Evolutionary conservation across 2,888 invertebrate genomes (phyloP).

Genomic region (Stictocephala bisonia): DNA sequence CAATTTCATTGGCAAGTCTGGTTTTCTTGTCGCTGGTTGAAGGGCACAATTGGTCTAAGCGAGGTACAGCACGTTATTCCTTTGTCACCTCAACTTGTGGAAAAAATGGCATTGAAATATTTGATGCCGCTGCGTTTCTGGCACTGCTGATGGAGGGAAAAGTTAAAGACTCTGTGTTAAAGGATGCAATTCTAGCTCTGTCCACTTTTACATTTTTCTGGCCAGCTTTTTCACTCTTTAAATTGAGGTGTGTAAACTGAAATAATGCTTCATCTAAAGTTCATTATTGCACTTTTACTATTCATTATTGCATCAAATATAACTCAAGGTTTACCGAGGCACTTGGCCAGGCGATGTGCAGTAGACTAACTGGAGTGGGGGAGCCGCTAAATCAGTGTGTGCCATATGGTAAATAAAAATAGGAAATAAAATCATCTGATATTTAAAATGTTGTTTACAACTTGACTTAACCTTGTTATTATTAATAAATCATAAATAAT

Average conservation of each 20-base stretch:
- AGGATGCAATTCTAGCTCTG: slow-evolving; percentile 66
- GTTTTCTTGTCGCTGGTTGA: slow-evolving; percentile 68
- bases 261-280: too few species aligned
- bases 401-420: too few species aligned
- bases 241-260: slow-evolving; percentile 66
- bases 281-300: too few species aligned
- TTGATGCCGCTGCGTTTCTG: slow-evolving; percentile 69
- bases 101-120: slow-evolving; percentile 68
- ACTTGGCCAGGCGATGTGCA: too few species aligned
- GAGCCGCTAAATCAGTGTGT: too few species aligned
- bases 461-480: too few species aligned
- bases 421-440: too few species aligned
- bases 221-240: slow-evolving; percentile 68
- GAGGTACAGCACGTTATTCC: slow-evolving; percentile 65
- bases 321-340: too few species aligned
- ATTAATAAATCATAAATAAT: too few species aligned
- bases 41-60: slow-evolving; percentile 67
- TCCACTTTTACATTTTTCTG: slow-evolving; percentile 68
- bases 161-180: slow-evolving; percentile 58
- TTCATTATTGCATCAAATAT: too few species aligned
- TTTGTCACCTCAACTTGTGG: slow-evolving; percentile 67
- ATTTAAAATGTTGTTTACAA: too few species aligned
- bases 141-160: slow-evolving; percentile 65
- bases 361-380: too few species aligned
- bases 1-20: slow-evolving; percentile 65